Conservation (phyloP, 2,888 invertebrate species). For the Chloroclystis v-ata region DNA sequence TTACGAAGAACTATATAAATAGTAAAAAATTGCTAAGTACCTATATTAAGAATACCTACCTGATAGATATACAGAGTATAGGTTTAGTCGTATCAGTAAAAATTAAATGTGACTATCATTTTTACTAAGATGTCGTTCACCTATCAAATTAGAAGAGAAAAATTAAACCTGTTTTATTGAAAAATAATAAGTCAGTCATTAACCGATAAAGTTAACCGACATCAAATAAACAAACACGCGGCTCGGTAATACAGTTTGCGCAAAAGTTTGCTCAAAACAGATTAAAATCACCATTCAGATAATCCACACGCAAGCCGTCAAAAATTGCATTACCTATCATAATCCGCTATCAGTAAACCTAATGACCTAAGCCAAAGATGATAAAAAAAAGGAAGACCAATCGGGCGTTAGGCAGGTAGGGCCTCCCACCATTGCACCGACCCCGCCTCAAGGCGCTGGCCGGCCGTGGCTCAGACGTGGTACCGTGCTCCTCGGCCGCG, state of each 20-base stretch:
- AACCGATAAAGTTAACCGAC: too few species aligned
- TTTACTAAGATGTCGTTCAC: neutral
- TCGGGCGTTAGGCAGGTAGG: constrained; percentile 62
- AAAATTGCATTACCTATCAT: constrained; percentile 27
- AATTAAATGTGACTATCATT: too few species aligned
- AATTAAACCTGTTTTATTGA: too few species aligned
- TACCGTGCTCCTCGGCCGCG: constrained; percentile 61
- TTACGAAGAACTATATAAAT: too few species aligned
- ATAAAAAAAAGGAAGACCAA: constrained; percentile 49
- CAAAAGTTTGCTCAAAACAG: constrained; percentile 9
- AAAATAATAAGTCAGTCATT: too few species aligned
- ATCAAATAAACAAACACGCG: neutral
- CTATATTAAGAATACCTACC: too few species aligned
- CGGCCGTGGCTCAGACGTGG: constrained; percentile 50
- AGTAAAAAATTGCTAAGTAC: too few species aligned
- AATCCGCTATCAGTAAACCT: constrained; percentile 38
- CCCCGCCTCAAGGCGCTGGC: constrained; percentile 58
- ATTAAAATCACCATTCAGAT: constrained; percentile 11
- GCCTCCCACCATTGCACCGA: constrained; percentile 64
- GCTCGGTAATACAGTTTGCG: constrained; percentile 2
- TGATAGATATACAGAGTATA: neutral
- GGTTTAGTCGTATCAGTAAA: too few species aligned
- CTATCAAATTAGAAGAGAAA: neutral
- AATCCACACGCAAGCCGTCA: constrained; percentile 16
- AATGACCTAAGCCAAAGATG: constrained; percentile 51